Evolutionary conservation across 2,797 vertebrate genomes (phyloP).

Genomic region (Eremophila alpestris): DNA sequence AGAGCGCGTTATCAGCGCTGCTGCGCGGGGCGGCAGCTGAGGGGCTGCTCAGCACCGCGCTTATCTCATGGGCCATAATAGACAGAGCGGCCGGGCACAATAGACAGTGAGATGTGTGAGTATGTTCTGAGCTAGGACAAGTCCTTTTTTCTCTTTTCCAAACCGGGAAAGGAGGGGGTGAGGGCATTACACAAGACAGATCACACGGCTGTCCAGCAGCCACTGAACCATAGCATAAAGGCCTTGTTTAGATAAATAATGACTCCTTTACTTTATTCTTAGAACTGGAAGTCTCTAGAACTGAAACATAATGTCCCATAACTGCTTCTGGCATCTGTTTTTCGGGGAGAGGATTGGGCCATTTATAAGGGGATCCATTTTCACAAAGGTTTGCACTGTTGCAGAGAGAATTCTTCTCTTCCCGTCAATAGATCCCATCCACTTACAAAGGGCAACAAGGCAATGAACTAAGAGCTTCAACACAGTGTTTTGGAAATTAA

Average conservation of each 20-base stretch:
- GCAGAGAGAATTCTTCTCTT: conserved; percentile 14
- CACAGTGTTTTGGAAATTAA: not conserved
- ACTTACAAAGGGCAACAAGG: conserved; percentile 10
- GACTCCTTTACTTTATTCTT: conserved; percentile 64
- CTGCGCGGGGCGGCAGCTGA: conserved; percentile 28
- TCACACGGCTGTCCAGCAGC: conserved; percentile 52
- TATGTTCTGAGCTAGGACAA: conserved; percentile 53
- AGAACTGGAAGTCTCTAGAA: conserved; percentile 62
- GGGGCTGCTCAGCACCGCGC: conserved; percentile 57
- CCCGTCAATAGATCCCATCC: conserved; percentile 26
- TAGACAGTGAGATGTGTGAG: conserved; percentile 60
- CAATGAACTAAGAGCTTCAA: conserved; percentile 10
- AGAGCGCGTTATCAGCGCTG: conserved; percentile 51
- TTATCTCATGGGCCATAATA: conserved; percentile 69
- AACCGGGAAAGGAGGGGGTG: conserved; percentile 31
- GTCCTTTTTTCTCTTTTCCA: conserved; percentile 41
- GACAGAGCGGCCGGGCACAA: conserved; percentile 45
- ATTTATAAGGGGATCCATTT: conserved; percentile 51
- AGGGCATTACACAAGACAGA: conserved; percentile 68
- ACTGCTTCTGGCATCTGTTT: conserved; percentile 55
- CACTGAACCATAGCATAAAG: conserved; percentile 57
- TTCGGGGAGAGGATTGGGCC: conserved; percentile 25
- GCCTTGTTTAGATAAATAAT: conserved; percentile 71
- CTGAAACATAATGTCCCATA: conserved; percentile 45
- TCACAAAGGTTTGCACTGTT: conserved; percentile 57